Evolutionary conservation across 1,140 invertebrate species (phyloP).

Genomic region (Drosophila kanapiae): DNA sequence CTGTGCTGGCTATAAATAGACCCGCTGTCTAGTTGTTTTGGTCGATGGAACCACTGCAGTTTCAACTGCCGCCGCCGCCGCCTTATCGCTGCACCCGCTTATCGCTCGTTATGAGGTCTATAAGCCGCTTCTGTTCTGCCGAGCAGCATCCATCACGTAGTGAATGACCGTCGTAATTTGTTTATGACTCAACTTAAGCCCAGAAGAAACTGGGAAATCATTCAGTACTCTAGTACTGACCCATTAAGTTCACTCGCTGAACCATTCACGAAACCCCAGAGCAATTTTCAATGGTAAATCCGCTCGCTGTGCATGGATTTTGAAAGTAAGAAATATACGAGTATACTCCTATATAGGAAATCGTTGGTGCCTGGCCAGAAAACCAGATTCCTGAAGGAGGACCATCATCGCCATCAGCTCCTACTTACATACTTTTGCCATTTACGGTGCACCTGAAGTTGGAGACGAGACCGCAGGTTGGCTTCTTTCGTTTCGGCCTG

Average conservation of each 20-base stretch:
- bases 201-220: constrained; percentile 11
- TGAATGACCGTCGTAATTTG: constrained; percentile 20
- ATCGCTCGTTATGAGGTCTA: constrained; percentile 19
- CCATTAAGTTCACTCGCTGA: constrained; percentile 26
- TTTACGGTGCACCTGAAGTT: constrained; percentile 50
- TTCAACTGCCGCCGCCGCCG: background rate
- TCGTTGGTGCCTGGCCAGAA: constrained; percentile 10
- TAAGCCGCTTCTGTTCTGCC: constrained; percentile 8
- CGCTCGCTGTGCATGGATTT: constrained; percentile 10
- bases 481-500: constrained; percentile 24
- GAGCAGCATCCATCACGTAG: constrained; percentile 49
- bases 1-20: constrained; percentile 43
- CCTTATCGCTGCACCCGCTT: constrained; percentile 32
- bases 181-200: constrained; percentile 16
- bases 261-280: constrained; percentile 26
- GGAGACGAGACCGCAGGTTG: constrained; percentile 37
- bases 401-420: constrained; percentile 19
- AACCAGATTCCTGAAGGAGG: constrained; percentile 48
- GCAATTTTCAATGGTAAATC: constrained; percentile 16
- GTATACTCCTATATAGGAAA: constrained; percentile 6
- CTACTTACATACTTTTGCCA: constrained; percentile 55
- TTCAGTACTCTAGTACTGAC: constrained; percentile 19
- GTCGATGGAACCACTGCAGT: constrained; percentile 5
- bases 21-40: constrained; percentile 16
- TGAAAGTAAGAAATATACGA: constrained; percentile 20